These are phyloP conservation scores for Cerastis rubricosa DNA, from an alignment of 2,888 invertebrate genomes.

Conservation along the genomic window DNA sequence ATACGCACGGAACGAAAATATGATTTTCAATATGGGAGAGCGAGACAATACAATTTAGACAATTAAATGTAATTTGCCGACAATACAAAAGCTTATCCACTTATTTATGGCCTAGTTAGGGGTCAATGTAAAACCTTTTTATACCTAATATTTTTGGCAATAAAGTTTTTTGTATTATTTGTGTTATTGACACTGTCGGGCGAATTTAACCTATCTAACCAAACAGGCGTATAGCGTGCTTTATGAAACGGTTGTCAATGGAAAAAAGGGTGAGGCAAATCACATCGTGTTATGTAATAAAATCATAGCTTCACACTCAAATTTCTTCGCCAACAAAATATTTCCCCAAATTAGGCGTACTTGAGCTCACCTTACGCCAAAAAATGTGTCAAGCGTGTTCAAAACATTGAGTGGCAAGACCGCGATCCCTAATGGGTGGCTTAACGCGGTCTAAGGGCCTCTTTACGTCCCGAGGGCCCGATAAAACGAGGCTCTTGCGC, in stretches of 20 bases:
- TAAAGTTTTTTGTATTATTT: too few relatives aligned
- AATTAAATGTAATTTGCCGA: not conserved
- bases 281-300: not conserved
- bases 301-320: not conserved
- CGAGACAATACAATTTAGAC: too few relatives aligned
- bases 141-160: too few relatives aligned
- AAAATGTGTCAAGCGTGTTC: constrained; percentile 70
- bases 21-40: not conserved
- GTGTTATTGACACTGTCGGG: not conserved
- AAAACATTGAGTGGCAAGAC: constrained; percentile 62
- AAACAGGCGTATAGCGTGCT: not conserved
- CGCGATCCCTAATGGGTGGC: constrained; percentile 68
- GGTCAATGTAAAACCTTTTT: too few relatives aligned
- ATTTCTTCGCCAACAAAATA: constrained; percentile 15
- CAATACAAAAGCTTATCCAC: not conserved
- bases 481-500: constrained; percentile 68
- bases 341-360: constrained; percentile 32
- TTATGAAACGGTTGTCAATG: not conserved
- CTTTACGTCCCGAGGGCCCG: constrained; percentile 58
- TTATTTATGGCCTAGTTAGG: too few relatives aligned
- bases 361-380: constrained; percentile 47
- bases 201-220: not conserved
- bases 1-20: not conserved
- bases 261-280: not conserved
- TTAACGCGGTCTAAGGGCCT: constrained; percentile 66